phyloP scores from a whole-genome alignment of 2,113 vertebrate genomes.

The Festucalex cinctus region DNA sequence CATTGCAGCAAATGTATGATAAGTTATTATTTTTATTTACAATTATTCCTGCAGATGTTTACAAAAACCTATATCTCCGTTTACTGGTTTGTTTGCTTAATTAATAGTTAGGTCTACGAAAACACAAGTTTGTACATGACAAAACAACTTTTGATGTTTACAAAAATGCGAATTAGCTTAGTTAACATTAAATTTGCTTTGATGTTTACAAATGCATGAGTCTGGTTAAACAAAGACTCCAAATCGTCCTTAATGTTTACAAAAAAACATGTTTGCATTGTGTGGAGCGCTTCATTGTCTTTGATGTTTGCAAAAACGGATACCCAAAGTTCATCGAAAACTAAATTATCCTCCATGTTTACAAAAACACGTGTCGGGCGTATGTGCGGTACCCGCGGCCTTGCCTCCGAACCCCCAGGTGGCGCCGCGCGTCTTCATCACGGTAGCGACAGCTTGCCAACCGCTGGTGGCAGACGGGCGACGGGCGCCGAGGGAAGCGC shows the following conservation, averaged over 20 bases:
- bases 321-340: not conserved
- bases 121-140: too few species aligned
- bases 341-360: not conserved
- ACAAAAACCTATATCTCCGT: too few species aligned
- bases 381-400: not conserved
- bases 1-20: too few species aligned
- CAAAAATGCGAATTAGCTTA: too few species aligned
- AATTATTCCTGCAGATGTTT: too few species aligned
- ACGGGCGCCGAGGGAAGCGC: conserved; percentile 62
- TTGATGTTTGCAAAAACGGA: not conserved
- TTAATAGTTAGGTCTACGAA: too few species aligned
- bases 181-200: too few species aligned
- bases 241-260: not conserved
- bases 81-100: too few species aligned
- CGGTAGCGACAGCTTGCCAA: conserved; percentile 65
- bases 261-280: not conserved
- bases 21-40: too few species aligned
- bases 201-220: too few species aligned
- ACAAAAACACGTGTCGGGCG: not conserved
- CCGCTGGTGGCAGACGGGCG: conserved; percentile 55
- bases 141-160: too few species aligned
- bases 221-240: not conserved
- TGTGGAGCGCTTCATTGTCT: not conserved
- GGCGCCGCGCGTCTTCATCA: conserved; percentile 57
- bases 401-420: conserved; percentile 50